Conservation (phyloP, 1,140 invertebrate species). For the Zeugodacus cucurbitae region DNA sequence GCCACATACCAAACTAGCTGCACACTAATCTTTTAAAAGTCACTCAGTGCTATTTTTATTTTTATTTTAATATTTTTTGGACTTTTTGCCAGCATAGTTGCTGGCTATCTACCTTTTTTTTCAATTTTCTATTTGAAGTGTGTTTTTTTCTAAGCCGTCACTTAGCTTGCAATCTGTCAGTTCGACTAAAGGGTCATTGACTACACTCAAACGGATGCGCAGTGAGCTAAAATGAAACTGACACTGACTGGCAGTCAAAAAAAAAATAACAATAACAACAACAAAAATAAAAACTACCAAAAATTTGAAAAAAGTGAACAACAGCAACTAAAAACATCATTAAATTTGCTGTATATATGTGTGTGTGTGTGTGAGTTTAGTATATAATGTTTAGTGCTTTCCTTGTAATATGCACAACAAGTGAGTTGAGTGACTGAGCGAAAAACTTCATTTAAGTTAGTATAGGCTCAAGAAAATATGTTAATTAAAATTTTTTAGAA, state of each 20-base stretch:
- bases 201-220: not conserved
- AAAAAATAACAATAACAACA: too few relatives aligned
- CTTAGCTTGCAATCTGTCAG: constrained; percentile 1
- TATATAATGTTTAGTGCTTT: not conserved
- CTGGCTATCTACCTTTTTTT: not conserved
- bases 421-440: not conserved
- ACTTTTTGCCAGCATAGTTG: not conserved
- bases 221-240: not conserved
- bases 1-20: not conserved
- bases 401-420: not conserved
- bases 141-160: not conserved
- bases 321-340: not conserved
- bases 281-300: not conserved
- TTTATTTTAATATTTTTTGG: not conserved
- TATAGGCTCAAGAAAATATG: too few relatives aligned
- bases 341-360: not conserved
- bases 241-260: not conserved
- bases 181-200: not conserved
- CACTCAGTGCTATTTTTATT: not conserved
- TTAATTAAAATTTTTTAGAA: not conserved
- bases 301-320: not conserved
- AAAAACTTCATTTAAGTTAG: not conserved
- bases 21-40: not conserved
- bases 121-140: not conserved
- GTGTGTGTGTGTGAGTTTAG: not conserved